Conservation (phyloP, 2,888 invertebrate species). For the Lepidochrysops patricia region DNA sequence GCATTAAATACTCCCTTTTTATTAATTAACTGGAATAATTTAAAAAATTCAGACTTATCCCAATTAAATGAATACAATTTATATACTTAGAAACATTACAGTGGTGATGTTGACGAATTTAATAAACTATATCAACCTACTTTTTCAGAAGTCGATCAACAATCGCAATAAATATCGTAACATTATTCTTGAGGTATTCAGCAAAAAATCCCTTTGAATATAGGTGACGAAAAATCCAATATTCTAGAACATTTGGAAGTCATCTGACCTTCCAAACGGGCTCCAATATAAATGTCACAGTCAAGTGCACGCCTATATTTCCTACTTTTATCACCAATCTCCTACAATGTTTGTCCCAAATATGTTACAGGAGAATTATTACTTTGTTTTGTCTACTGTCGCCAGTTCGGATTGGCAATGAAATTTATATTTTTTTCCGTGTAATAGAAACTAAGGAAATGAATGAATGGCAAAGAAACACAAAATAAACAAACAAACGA, state of each 20-base stretch:
- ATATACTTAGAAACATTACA: no score
- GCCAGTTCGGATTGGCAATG: neutral
- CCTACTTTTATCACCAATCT: slow-evolving; percentile 18
- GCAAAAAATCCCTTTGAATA: neutral
- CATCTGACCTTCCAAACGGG: neutral
- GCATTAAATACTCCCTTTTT: no score
- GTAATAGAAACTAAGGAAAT: neutral
- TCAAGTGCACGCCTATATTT: neutral
- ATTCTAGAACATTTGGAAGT: neutral
- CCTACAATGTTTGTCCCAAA: slow-evolving; percentile 27
- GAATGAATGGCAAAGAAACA: no score
- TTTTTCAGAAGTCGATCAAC: no score
- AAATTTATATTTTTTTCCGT: neutral
- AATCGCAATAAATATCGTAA: no score
- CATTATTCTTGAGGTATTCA: no score
- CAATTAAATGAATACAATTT: no score
- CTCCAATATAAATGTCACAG: neutral
- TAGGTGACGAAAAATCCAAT: neutral
- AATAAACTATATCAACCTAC: no score
- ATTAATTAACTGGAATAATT: no score
- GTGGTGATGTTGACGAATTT: no score
- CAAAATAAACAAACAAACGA: no score
- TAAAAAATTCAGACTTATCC: no score
- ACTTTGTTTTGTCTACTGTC: slow-evolving; percentile 42
- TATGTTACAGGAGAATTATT: slow-evolving; percentile 40